Conservation (phyloP, 2,797 vertebrate genomes). For the Hippopotamyrus pictus region DNA sequence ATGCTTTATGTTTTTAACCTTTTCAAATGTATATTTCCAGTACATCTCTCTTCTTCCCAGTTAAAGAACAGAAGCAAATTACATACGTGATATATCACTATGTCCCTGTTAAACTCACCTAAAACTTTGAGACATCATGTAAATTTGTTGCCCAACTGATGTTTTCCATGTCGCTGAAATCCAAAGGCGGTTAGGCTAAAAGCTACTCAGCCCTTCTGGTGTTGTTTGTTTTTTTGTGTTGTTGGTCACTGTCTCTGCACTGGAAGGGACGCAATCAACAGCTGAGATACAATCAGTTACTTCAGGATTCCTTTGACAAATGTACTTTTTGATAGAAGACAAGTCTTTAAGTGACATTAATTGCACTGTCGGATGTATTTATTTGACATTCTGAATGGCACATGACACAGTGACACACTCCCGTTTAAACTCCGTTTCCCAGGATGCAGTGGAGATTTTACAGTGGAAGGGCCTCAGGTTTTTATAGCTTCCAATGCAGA, state of each 20-base stretch:
- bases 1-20: background rate
- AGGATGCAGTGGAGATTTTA: background rate
- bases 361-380: background rate
- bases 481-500: background rate
- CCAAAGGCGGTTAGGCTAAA: background rate
- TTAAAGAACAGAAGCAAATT: background rate
- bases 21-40: background rate
- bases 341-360: background rate
- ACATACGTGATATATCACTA: background rate
- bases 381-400: background rate
- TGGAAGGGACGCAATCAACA: background rate
- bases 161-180: background rate
- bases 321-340: background rate
- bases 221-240: background rate
- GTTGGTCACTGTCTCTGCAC: background rate
- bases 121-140: background rate
- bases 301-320: background rate
- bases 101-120: background rate
- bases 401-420: background rate
- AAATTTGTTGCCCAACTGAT: background rate
- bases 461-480: background rate
- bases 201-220: background rate
- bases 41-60: background rate
- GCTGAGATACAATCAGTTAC: background rate
- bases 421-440: background rate